Evolutionary conservation across 1,140 invertebrate species (phyloP).

Genomic region (Lordiphosa stackelbergi): DNA sequence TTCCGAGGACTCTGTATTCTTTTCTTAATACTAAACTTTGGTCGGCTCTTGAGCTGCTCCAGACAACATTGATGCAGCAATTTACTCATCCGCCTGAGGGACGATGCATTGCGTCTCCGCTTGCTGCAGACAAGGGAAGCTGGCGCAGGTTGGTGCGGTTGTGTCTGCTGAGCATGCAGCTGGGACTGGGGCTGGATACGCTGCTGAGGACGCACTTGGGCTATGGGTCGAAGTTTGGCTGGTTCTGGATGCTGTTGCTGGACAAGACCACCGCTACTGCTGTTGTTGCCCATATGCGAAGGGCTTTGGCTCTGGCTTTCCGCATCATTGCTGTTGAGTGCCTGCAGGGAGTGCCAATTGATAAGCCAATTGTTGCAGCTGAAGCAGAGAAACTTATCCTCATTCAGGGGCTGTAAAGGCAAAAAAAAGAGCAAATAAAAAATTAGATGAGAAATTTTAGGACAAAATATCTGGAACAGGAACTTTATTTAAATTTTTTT

Average conservation of each 20-base stretch:
- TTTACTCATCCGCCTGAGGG: conserved; percentile 26
- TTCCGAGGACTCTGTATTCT: too few relatives aligned
- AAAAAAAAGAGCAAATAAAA: not conserved
- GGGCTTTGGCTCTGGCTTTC: conserved; percentile 65
- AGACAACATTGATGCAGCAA: conserved; percentile 35
- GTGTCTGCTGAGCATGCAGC: conserved; percentile 1
- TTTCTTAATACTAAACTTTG: not conserved
- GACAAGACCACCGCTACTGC: conserved; percentile 30
- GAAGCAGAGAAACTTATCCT: conserved; percentile 76
- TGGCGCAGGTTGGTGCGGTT: conserved; percentile 19
- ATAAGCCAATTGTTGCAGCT: conserved; percentile 77
- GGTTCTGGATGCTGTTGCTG: conserved; percentile 22
- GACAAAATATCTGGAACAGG: too few relatives aligned
- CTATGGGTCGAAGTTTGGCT: conserved; percentile 33
- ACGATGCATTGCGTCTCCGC: conserved; percentile 29
- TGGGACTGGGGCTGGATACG: not conserved
- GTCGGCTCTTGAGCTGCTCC: conserved; percentile 21
- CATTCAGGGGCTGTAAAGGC: conserved; percentile 60
- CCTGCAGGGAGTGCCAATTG: conserved; percentile 75
- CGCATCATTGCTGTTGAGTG: conserved; percentile 71
- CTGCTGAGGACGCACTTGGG: conserved; percentile 24
- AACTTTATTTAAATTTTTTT: too few relatives aligned
- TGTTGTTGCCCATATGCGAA: conserved; percentile 63
- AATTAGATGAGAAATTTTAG: not conserved
- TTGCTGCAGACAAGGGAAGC: conserved; percentile 45